Base-by-base conservation (phyloP, 1,140 invertebrate genomes). In the Condylostylus longicornis region DNA sequence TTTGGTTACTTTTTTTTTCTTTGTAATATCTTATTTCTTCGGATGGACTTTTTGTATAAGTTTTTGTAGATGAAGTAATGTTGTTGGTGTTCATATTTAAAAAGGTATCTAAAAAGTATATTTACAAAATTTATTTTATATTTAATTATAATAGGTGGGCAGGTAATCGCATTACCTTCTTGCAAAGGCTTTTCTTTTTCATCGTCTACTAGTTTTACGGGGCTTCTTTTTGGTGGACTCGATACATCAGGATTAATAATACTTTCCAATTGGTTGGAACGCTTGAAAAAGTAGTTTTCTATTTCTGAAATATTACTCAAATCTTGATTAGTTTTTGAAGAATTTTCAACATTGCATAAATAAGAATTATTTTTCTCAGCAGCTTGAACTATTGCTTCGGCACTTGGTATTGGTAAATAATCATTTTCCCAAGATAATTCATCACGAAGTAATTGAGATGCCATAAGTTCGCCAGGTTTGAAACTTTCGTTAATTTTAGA, bases 401-500 rank as follows among this genome's bases (percentile, higher is more conserved):
- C 51, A 38, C 50, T 58, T 13, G 55, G 55, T 27, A 58, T 55
- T 1, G 46, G 47, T 0, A 51, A 51, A 34, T 47, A 58, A 25
- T 58, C 50, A 21, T 58, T 45, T 1, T 56, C 55, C 55, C 55
- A 58, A 1, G 48, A 53, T n/a, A 53, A 54, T 37, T 58, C 55
- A 8, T 53, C 53, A 21, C 36, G 35, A 10, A 56, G 33, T 4
- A 58, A 30, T 28, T 58, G 51, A 0, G 55, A 56, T 15, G 54
- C 50, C 55, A 58, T 58, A 14, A 56, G 12, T 18, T 58, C 55
- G 17, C 45, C 53, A 0, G 55, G 55, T 2, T 48, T 45, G 17
- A 58, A 58, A 25, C 40, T 34, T 18, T 44, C 45, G 13, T 12
- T 20, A 33, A 40, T 27, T 28, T 33, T 15, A 17, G 50, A 53